Percentiles rank a stretch among this genome's conserved stretches.
These are phyloP conservation scores for Tetrax tetrax DNA, from an alignment of 2,113 vertebrate genomes.

Conservation along the genomic window DNA sequence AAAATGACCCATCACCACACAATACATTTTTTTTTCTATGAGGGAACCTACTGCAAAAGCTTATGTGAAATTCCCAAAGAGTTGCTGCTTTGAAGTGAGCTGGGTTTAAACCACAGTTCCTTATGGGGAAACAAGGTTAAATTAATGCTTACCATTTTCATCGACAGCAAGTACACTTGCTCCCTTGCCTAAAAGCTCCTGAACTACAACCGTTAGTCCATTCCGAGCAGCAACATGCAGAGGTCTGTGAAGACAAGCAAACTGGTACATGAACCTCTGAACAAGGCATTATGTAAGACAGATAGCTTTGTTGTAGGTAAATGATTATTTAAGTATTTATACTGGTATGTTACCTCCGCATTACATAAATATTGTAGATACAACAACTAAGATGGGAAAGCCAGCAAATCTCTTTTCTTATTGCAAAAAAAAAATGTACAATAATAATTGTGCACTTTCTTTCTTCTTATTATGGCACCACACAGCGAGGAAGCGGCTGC, in stretches of 20 bases:
- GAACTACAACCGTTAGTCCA: conserved; percentile 95
- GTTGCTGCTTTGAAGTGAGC: neutral
- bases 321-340: neutral
- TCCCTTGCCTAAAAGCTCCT: conserved; percentile 96
- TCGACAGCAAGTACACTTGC: conserved; percentile 98
- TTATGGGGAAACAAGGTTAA: neutral
- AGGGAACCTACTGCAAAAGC: neutral
- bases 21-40: neutral
- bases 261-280: neutral
- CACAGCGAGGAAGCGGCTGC: neutral
- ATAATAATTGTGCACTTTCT: neutral
- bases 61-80: neutral
- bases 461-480: neutral
- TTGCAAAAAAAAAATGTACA: neutral
- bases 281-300: neutral
- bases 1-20: neutral
- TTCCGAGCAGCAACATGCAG: conserved; percentile 97
- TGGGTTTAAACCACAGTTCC: neutral
- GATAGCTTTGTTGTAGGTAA: neutral
- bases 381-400: neutral
- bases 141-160: conserved; percentile 89
- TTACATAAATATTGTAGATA: neutral
- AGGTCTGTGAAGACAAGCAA: conserved; percentile 80
- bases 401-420: neutral
- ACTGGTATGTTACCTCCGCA: neutral